A percentile compares a stretch with the other conserved stretches of the same genome.
Evolutionary conservation across 2,113 vertebrate species (phyloP).

Genomic region (Bos indicus): DNA sequence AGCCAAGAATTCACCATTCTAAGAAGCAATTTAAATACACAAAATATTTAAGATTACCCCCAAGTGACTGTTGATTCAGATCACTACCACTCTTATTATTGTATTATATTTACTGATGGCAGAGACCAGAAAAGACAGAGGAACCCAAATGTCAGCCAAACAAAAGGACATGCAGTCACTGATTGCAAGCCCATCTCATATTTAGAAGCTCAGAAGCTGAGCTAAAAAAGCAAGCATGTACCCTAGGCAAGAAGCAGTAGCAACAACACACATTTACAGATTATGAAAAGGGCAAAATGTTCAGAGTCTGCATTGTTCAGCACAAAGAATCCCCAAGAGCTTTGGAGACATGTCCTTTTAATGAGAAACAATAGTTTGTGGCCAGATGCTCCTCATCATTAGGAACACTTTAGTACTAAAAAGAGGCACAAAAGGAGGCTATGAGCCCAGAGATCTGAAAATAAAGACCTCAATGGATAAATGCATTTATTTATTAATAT

Average conservation of each 20-base stretch:
- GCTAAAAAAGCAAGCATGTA: not conserved
- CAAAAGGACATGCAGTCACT: not conserved
- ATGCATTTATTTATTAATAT: conserved; percentile 73
- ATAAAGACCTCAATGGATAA: conserved; percentile 68
- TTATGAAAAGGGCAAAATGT: conserved; percentile 70
- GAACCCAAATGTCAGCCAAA: conserved; percentile 2
- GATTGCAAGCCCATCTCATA: not conserved
- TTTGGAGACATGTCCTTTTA: conserved; percentile 72
- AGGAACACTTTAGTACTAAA: conserved; percentile 62
- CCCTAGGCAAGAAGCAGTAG: conserved; percentile 22
- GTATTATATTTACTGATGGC: not conserved
- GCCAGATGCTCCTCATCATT: conserved; percentile 74
- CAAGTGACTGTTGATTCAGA: not conserved
- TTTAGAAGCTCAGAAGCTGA: not conserved
- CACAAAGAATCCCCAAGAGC: conserved; percentile 71
- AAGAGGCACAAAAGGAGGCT: conserved; percentile 65
- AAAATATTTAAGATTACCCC: not conserved
- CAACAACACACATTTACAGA: conserved; percentile 42
- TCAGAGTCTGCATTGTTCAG: conserved; percentile 61
- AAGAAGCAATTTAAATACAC: conserved; percentile 18
- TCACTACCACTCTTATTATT: not conserved
- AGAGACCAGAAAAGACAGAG: not conserved
- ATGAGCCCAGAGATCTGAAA: conserved; percentile 65
- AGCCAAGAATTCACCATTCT: conserved; percentile 21
- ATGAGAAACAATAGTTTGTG: conserved; percentile 73